Conservation (phyloP, 2,888 invertebrate species). For the Dione vanillae region DNA sequence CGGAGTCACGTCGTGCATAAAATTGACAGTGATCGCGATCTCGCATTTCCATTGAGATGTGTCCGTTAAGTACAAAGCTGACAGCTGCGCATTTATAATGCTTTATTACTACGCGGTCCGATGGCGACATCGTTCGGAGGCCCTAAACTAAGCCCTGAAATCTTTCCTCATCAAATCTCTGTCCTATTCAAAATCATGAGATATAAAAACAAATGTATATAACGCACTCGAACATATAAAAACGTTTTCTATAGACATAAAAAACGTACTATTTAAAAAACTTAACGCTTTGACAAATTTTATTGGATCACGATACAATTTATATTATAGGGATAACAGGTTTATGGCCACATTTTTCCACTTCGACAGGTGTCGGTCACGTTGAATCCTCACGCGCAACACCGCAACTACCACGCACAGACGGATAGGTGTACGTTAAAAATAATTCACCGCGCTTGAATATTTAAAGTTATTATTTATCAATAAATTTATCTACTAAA, state of each 20-base stretch:
- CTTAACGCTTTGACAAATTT: conserved; percentile 26
- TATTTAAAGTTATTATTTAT: no score
- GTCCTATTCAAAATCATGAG: neutral
- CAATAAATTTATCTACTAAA: no score
- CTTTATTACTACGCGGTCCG: conserved; percentile 43
- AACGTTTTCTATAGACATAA: neutral
- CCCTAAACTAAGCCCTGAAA: conserved; percentile 5
- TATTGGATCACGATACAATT: conserved; percentile 25
- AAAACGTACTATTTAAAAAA: conserved; percentile 7
- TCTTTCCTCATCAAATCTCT: neutral
- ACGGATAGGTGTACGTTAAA: conserved; percentile 23
- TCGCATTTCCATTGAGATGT: conserved; percentile 55
- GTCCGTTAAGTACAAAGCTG: conserved; percentile 54
- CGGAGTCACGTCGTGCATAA: conserved; percentile 55
- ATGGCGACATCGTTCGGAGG: conserved; percentile 39
- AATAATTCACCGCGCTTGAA: neutral
- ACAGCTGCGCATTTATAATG: conserved; percentile 50
- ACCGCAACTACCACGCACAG: conserved; percentile 17
- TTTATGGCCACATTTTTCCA: conserved; percentile 48
- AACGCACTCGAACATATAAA: neutral
- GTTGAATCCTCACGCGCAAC: conserved; percentile 47
- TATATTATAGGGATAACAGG: conserved; percentile 42
- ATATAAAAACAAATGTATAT: neutral
- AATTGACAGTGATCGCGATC: conserved; percentile 54
- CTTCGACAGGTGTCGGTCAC: conserved; percentile 63